Conservation (phyloP, 1,140 invertebrate genomes). For the Trissolcus basalis region DNA sequence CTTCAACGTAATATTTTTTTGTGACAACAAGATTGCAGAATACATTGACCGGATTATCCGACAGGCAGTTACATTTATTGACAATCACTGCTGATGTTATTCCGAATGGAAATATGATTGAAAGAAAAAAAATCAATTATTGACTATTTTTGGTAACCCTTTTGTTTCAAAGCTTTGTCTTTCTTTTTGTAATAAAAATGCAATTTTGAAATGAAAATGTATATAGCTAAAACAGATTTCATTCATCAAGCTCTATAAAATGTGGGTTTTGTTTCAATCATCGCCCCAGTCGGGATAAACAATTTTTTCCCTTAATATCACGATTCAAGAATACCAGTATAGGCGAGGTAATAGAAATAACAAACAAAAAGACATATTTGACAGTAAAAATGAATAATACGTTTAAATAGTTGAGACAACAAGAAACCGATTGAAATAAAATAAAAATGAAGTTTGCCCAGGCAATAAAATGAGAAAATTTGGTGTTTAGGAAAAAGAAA, state of each 20-base stretch:
- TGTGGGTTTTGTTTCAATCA: background rate
- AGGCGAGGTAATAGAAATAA: conserved; percentile 45
- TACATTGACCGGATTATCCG: conserved; percentile 20
- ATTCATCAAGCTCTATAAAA: too few relatives aligned
- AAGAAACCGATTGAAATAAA: too few relatives aligned
- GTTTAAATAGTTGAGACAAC: too few relatives aligned
- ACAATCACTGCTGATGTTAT: conserved; percentile 31
- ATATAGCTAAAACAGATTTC: too few relatives aligned
- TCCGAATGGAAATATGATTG: conserved; percentile 11
- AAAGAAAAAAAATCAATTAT: conserved; percentile 1
- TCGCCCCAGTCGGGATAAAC: background rate
- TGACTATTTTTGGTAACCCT: background rate
- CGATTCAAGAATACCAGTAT: conserved; percentile 55
- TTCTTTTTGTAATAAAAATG: too few relatives aligned
- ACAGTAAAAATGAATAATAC: too few relatives aligned
- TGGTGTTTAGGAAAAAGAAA: too few relatives aligned
- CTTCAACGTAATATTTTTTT: conserved; percentile 13
- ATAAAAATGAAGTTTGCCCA: too few relatives aligned
- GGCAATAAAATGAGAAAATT: too few relatives aligned
- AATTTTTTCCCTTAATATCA: conserved; percentile 33
- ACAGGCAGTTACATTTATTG: conserved; percentile 50
- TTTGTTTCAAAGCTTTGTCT: too few relatives aligned
- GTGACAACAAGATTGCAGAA: background rate
- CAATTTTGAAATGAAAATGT: too few relatives aligned
- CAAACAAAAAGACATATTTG: conserved; percentile 14